Evolutionary conservation across 2,888 invertebrate species (phyloP), one percentile per base, ranked within the genome.

Genomic region (Halocaridina rubra): DNA sequence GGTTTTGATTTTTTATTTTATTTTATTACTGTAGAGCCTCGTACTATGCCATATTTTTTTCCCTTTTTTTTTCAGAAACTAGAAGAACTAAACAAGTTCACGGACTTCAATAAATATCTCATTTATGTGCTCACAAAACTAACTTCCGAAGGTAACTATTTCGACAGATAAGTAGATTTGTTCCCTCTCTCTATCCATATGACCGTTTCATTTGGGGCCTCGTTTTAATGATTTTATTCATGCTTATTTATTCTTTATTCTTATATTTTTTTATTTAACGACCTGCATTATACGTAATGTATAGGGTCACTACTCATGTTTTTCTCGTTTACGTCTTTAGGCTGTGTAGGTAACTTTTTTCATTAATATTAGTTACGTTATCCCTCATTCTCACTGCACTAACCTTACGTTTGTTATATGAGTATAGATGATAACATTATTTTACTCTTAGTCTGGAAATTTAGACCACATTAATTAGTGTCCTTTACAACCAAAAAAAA

Each of bases 31-130:
- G 57, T 46, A 24, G 30, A 53, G 57, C 53, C 29, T 29, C 69
- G 76, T 80, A 76, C 80, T 80, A 85, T 76, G 80, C 72, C 59
- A 57, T 22, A 71, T 85, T 79, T 85, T 84, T 76, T 80, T 85
- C 64, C 61, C 74, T n/a, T n/a, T n/a, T 76, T 85, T 77, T 85
- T 85, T 85, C 92, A 99, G 97, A 98, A 98, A 97, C 93, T 99
- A 92, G 98, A 98, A 93, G 97, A 98, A 92, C 93, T 99, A 89
- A 99, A 98, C 92, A 97, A 96, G 91, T 98, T 96, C 92, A 98
- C 98, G 89, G 98, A 99, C 91, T 99, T 99, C 92, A 99, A 99
- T 92, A 99, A 98, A 91, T 99, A 99, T 92, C 93, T 99, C 90
- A 98, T 99, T 91, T 99, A 97, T 92, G 98, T 99, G 89, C 93